Evolutionary conservation across 2,888 invertebrate species (phyloP).

Genomic region (Eueremaeus valkanovi): DNA sequence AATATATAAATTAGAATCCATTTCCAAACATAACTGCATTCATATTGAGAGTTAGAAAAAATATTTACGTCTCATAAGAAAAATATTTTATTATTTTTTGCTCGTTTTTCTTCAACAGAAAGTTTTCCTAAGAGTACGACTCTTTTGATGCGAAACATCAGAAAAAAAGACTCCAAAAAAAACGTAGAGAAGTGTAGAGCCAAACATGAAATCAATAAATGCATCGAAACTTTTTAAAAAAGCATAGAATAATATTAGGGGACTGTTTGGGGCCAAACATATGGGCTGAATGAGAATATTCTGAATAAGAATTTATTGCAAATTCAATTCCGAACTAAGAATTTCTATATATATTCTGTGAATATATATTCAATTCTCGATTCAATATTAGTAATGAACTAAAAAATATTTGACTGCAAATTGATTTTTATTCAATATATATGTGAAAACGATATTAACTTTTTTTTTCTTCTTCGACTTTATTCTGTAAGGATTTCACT

Average conservation of each 20-base stretch:
- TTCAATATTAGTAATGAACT: not conserved
- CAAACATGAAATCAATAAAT: slow-evolving; percentile 10
- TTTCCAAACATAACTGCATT: not conserved
- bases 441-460: not conserved
- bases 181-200: too few species aligned
- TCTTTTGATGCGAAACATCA: slow-evolving; percentile 2
- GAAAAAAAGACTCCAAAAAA: not conserved
- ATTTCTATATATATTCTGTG: not conserved
- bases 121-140: not conserved
- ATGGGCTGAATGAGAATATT: not conserved
- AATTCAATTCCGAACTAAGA: too few species aligned
- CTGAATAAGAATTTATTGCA: too few species aligned
- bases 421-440: not conserved
- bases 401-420: not conserved
- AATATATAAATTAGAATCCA: slow-evolving; percentile 2
- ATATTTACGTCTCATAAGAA: not conserved
- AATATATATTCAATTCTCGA: slow-evolving; percentile 3
- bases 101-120: not conserved
- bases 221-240: slow-evolving; percentile 13
- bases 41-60: not conserved
- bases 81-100: slow-evolving; percentile 5
- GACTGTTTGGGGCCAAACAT: not conserved
- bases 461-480: too few species aligned
- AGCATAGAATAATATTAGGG: not conserved
- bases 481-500: not conserved